Conservation (phyloP, 2,888 invertebrate genomes). For the Plagiodera versicolora region DNA sequence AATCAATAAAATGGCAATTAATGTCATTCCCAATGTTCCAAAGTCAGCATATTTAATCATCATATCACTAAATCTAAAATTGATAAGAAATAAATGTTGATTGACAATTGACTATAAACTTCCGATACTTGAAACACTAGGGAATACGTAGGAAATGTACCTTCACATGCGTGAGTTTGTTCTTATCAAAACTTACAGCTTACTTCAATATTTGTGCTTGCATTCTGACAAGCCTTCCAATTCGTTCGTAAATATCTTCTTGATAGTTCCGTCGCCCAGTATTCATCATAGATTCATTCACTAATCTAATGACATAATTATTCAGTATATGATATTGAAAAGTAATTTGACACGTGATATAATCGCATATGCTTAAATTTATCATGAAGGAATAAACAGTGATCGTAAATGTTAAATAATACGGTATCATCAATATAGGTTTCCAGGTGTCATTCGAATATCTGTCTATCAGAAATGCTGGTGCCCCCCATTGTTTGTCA, state of each 20-base stretch:
- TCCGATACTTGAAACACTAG: too few species aligned
- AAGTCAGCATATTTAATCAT: too few species aligned
- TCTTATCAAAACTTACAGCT: neutral
- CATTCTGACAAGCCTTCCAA: neutral
- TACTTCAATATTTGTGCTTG: neutral
- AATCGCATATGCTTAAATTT: neutral
- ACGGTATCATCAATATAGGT: neutral
- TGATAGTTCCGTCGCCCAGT: neutral
- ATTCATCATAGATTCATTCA: neutral
- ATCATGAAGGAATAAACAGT: neutral
- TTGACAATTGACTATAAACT: too few species aligned
- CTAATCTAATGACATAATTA: neutral
- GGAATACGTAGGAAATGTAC: too few species aligned
- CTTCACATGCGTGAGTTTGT: too few species aligned
- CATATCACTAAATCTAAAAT: too few species aligned
- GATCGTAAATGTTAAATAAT: neutral
- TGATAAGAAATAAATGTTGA: too few species aligned
- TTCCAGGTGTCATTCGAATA: neutral
- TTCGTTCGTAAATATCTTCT: neutral
- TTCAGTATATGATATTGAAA: neutral
- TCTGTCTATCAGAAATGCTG: neutral
- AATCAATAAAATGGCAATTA: too few species aligned
- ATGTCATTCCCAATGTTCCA: too few species aligned
- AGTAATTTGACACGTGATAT: neutral
- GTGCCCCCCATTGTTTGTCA: neutral